Base-by-base conservation (phyloP, 2,113 vertebrate species). In the Spea multiplicata region DNA sequence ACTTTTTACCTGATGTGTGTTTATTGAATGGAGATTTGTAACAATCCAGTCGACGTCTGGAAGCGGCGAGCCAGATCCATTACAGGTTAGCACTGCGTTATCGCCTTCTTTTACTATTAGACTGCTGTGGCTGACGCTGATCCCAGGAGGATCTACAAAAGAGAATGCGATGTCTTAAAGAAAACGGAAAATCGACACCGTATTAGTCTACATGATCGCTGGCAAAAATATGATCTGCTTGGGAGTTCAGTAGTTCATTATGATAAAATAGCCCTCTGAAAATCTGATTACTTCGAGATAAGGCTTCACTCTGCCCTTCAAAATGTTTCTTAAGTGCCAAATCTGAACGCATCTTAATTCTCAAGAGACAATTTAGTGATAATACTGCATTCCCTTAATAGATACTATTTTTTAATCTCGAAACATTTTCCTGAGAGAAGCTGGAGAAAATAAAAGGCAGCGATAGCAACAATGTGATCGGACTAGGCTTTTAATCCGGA, bases 31-130 rank as follows among this genome's bases (percentile, higher is more conserved):
- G 30, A 99, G 93, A 4, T 93, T 94, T 0, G 89, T 89, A 78
- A 99, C 95, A 0, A 92, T 96, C 97, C 97, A 99, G 90, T 99
- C 97, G 45, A 99, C 97, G 0, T 99, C 97, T 0, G 97, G 97
- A 85, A 98, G 84, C 0, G 97, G 97, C 0, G 94, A 92, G 5
- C 96, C 96, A 0, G 97, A 95, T 80, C 97, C 97, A 0, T 99
- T 99, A 85, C 97, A 99, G 83, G 94, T 96, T 83, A 99, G 91
- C 3, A 96, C 96, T 0, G 96, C 94, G 0, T 95, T 98, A 86
- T 96, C 95, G 0, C 97, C 97, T 84, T 98, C 96, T 66, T 93
- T 87, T 67, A 98, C 96, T 0, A 95, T 91, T 87, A 98, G 88
- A 83, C 95, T 98, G 84, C 94, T 94, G 0, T 97, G 96, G 85